Evolutionary conservation across 2,888 invertebrate species (phyloP).

Genomic region (Heliconius erato): DNA sequence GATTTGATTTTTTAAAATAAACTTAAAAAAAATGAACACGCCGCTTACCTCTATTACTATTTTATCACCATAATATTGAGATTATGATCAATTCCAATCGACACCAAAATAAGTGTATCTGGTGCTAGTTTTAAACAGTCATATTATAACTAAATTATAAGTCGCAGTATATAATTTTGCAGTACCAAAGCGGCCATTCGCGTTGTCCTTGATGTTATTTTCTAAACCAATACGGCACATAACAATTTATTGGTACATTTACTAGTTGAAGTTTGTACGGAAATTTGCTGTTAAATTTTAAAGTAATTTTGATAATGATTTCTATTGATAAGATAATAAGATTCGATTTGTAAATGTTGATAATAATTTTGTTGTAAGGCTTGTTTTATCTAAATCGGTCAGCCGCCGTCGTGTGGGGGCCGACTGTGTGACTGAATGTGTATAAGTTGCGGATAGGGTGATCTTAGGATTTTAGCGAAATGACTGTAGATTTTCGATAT

Average conservation of each 20-base stretch:
- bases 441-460: conserved; percentile 64
- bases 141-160: conserved; percentile 10
- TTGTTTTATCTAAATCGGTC: conserved; percentile 78
- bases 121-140: neutral
- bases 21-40: neutral
- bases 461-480: conserved; percentile 50
- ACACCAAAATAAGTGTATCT: conserved; percentile 6
- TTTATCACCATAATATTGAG: neutral
- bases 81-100: conserved; percentile 13
- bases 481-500: neutral
- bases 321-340: conserved; percentile 42
- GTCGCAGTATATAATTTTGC: conserved; percentile 4
- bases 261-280: conserved; percentile 70
- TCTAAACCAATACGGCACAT: conserved; percentile 68
- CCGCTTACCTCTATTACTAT: neutral
- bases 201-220: conserved; percentile 64
- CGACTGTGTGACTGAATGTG: conserved; percentile 71
- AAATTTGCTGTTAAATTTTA: conserved; percentile 53
- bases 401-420: conserved; percentile 76
- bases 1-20: too few relatives aligned
- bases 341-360: conserved; percentile 33
- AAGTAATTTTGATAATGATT: conserved; percentile 2
- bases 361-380: conserved; percentile 57
- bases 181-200: conserved; percentile 29
- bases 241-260: conserved; percentile 71